Conservation (phyloP, 2,797 vertebrate genomes). For the Cuculus canorus region DNA sequence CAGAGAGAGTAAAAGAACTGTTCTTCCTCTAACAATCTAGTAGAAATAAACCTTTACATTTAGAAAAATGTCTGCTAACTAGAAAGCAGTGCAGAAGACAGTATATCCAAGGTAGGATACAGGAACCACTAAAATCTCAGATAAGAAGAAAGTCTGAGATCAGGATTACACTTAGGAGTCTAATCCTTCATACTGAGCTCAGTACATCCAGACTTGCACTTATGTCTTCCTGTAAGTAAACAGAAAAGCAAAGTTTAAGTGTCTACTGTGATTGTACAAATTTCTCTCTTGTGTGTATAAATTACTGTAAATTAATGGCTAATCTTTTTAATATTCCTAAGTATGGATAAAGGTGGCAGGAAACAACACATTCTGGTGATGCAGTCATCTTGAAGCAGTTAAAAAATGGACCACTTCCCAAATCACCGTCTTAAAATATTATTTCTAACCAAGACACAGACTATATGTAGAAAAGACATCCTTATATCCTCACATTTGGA, state of each 20-base stretch:
- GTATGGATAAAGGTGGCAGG: neutral
- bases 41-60: neutral
- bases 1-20: neutral
- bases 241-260: neutral
- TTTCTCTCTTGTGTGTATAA: neutral
- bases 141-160: neutral
- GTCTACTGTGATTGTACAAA: neutral
- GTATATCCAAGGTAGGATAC: neutral
- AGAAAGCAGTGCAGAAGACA: neutral
- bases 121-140: neutral
- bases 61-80: neutral
- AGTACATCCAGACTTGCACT: neutral
- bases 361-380: neutral
- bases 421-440: neutral
- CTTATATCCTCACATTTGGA: neutral
- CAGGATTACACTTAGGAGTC: neutral
- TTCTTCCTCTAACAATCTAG: neutral
- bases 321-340: neutral
- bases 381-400: neutral
- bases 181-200: neutral
- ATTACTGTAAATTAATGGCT: neutral
- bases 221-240: rapidly evolving
- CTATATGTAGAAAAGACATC: neutral
- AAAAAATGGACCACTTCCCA: neutral
- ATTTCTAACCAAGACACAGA: neutral